Evolutionary conservation across 2,113 vertebrate genomes (phyloP), one percentile per base, ranked within the genome.

Genomic region (Psephotus haematonotus): DNA sequence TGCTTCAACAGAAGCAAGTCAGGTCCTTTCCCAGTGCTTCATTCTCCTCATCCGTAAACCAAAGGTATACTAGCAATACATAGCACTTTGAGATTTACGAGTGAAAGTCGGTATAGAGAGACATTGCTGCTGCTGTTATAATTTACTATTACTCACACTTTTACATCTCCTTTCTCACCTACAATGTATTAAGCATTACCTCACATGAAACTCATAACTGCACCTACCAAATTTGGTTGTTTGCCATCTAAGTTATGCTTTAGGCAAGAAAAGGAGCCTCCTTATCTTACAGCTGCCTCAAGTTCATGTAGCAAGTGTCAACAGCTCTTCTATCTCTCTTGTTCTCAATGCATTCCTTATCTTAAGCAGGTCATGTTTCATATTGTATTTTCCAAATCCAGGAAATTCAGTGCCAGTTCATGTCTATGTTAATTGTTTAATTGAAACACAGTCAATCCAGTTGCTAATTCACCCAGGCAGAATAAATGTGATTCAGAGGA

Each of bases 401-500:
- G 49, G 44, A n/a, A 86, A 92, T 80, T 89, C 76, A 41, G 60
- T 74, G 46, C 31, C 86, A 86, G 64, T 52, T 72, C 37, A 18
- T 17, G 19, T 70, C 63, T 81, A 25, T 81, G 55, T 92, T 86
- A 64, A 78, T 55, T 81, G 18, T 63, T 86, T 81, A 88, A 92
- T 37, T 82, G 52, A 88, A 94, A 67, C 31, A 83, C n/a, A 67
- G 41, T 41, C 19, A 29, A 86, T 86, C 27, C 49, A 57, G 33
- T 88, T 86, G 88, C 31, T 65, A 74, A 77, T 81, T 75, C 60
- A 77, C 6, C 41, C 39, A 88, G 88, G 83, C 35, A 86, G 64
- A 92, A 94, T 64, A 86, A 94, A 95, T 84, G 64, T 84, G 77
- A 94, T 81, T 88, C 41, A 53, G 57, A 91, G 68, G 80, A 95